Evolutionary conservation across 2,888 invertebrate genomes (phyloP), one percentile per base, ranked within the genome.

Genomic region (Nemotelus pantherinus): DNA sequence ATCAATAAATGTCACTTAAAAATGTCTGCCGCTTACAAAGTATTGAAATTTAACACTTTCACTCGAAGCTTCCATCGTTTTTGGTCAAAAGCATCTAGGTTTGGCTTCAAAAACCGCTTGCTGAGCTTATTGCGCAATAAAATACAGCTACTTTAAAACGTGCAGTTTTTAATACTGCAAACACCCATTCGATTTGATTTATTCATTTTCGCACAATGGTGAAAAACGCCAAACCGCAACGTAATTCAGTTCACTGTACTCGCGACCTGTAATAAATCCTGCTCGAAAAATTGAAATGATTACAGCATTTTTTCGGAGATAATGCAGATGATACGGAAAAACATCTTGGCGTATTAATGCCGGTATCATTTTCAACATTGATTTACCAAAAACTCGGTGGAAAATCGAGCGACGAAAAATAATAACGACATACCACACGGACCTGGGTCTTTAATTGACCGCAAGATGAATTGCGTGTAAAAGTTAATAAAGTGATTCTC

Each of bases 401-500:
- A 70, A 70, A 45, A 70, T 70, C 43, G 55, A 55, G 70, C 70
- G 74, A 48, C 41, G 63, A 74, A 47, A 74, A 74, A 63, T 48
- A 50, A 63, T 47, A 63, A 47, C 48, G 63, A 60, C 60, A 41
- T 58, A 58, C 60, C 63, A 74, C 74, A 74, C 74, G 74, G 63
- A 44, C 39, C 41, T 72, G 47, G 50, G 63, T 48, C 74, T 63
- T 60, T 74, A 74, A 74, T 63, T 74, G 74, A 74, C 74, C 74
- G 44, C 74, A 74, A 74, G 74, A 74, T 74, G 74, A 74, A 74
- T 74, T 74, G 63, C 74, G 74, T 74, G 74, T 74, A 74, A 74
- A 74, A 74, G 74, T 74, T 74, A 74, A 74, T 74, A 74, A 74
- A 60, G 72, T 72, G 72, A 72, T 72, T 58, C 47, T 9, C 45